phyloP scores from a whole-genome alignment of 2,113 vertebrate genomes.

The Pomatorhinus ruficollis region DNA sequence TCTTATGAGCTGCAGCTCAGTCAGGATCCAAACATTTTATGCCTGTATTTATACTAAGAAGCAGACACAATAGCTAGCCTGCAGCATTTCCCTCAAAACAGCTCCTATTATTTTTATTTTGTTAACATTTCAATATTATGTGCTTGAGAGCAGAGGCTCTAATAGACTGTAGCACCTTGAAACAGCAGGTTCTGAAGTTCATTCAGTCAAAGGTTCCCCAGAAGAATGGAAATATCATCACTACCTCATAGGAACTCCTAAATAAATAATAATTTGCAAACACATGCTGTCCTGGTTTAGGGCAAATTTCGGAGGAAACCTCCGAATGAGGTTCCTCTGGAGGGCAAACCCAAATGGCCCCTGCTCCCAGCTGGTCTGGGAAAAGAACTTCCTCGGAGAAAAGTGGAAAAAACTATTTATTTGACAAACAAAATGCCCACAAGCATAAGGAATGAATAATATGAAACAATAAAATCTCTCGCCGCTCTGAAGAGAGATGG shows the following conservation, averaged over 20 bases:
- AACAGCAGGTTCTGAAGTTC: background rate
- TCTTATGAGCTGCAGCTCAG: constrained; percentile 7
- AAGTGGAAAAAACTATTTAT: too few relatives aligned
- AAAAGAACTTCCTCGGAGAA: too few relatives aligned
- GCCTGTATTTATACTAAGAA: background rate
- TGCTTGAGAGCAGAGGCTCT: background rate
- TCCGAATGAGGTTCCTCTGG: too few relatives aligned
- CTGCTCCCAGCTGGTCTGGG: too few relatives aligned
- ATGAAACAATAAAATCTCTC: too few relatives aligned
- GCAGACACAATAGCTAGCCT: background rate
- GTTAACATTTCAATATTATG: background rate
- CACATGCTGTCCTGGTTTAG: too few relatives aligned
- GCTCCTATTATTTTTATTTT: background rate
- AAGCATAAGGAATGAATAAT: too few relatives aligned
- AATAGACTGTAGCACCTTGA: background rate
- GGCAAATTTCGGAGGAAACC: too few relatives aligned
- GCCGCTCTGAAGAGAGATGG: too few relatives aligned
- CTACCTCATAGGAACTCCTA: constrained; percentile 1
- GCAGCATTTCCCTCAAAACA: background rate
- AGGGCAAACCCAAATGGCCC: too few relatives aligned
- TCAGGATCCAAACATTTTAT: constrained; percentile 21
- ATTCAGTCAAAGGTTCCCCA: background rate
- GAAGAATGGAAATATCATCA: background rate
- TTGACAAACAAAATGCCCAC: too few relatives aligned
- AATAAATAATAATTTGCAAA: constrained; percentile 48